Evolutionary conservation across 2,888 invertebrate species (phyloP).

Genomic region (Hydrotaea cyrtoneurina): DNA sequence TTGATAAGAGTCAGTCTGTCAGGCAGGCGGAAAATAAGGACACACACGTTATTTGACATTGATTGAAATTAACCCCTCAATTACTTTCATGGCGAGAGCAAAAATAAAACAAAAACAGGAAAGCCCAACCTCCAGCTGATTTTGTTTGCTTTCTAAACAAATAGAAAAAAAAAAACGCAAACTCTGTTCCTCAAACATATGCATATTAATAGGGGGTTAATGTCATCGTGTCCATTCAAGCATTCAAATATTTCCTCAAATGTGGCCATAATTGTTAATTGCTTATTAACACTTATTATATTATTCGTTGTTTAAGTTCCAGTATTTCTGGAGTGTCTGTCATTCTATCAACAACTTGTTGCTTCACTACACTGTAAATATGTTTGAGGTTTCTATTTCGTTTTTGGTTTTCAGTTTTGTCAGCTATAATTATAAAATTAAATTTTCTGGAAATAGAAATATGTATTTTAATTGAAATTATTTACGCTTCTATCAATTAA

Average conservation of each 20-base stretch:
- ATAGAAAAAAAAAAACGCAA: background rate
- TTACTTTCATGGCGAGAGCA: constrained; percentile 5
- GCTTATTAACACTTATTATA: constrained; percentile 46
- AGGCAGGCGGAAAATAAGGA: background rate
- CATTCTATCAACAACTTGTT: background rate
- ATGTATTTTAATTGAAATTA: constrained; percentile 61
- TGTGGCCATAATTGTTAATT: constrained; percentile 41
- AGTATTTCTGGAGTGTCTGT: background rate
- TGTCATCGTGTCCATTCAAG: background rate
- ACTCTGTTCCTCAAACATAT: background rate
- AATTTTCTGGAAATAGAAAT: background rate
- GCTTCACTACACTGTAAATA: background rate
- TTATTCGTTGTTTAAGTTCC: background rate
- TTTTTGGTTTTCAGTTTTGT: constrained; percentile 31
- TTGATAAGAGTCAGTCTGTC: constrained; percentile 17
- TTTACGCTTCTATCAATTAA: constrained; percentile 54
- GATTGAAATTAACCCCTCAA: constrained; percentile 61
- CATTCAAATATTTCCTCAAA: background rate
- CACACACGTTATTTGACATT: constrained; percentile 44
- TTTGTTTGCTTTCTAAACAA: constrained; percentile 19
- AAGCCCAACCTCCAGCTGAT: constrained; percentile 13
- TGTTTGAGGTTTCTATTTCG: background rate
- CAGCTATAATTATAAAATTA: constrained; percentile 65
- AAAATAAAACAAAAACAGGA: background rate
- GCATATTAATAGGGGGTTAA: constrained; percentile 27